phyloP scores from a whole-genome alignment of 1,140 invertebrate species.

The Subanguina moxae region DNA sequence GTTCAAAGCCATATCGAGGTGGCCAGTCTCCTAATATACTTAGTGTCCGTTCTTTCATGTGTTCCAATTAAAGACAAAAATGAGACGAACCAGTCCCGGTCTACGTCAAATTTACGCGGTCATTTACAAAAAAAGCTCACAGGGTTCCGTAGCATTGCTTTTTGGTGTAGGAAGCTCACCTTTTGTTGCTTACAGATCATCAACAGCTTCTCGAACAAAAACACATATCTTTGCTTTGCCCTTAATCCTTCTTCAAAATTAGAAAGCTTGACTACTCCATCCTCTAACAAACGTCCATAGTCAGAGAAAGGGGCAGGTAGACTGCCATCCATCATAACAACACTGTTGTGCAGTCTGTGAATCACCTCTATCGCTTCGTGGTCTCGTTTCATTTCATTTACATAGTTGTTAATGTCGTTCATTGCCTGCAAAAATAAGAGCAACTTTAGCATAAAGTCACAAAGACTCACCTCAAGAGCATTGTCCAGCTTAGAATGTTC shows the following conservation, averaged over 20 bases:
- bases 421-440: conserved; percentile 34
- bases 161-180: too few relatives aligned
- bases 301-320: conserved; percentile 51
- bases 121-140: too few relatives aligned
- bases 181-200: conserved; percentile 80
- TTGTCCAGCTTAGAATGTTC: neutral
- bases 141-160: too few relatives aligned
- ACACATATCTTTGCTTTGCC: conserved; percentile 71
- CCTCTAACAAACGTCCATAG: conserved; percentile 61
- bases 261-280: conserved; percentile 51
- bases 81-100: too few relatives aligned
- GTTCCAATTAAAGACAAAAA: too few relatives aligned
- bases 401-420: conserved; percentile 61
- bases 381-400: conserved; percentile 63
- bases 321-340: conserved; percentile 22
- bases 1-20: too few relatives aligned
- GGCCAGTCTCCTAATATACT: too few relatives aligned
- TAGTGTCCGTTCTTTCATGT: too few relatives aligned
- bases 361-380: conserved; percentile 61
- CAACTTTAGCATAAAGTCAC: too few relatives aligned
- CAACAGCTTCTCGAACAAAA: conserved; percentile 92
- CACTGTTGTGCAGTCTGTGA: conserved; percentile 58
- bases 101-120: too few relatives aligned
- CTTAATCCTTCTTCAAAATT: conserved; percentile 44
- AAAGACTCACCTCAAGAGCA: too few relatives aligned